phyloP scores from a whole-genome alignment of 2,113 vertebrate species.

The Nesogale talazaci region DNA sequence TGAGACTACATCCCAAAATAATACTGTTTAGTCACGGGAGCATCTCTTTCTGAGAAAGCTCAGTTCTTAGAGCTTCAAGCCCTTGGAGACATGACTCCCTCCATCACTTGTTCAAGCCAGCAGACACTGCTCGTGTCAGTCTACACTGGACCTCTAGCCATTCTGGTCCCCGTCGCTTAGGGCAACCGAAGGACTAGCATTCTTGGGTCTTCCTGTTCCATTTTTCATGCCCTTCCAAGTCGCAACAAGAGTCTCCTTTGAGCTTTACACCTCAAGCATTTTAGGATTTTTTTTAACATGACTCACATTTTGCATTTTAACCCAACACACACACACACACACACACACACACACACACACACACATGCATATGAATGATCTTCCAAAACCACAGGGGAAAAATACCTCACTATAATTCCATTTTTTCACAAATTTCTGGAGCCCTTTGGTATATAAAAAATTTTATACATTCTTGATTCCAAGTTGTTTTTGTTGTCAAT shows the following conservation, averaged over 20 bases:
- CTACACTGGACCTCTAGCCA: rapidly evolving
- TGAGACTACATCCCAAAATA: neutral
- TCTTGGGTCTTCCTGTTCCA: neutral
- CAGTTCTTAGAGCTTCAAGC: neutral
- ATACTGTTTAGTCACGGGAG: neutral
- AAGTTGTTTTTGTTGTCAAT: neutral
- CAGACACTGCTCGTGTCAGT: too few relatives aligned
- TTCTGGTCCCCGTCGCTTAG: neutral
- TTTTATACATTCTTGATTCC: neutral
- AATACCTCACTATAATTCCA: too few relatives aligned
- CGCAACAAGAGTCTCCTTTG: neutral
- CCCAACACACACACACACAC: neutral
- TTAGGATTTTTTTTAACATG: neutral
- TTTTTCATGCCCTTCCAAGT: neutral
- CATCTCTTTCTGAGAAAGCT: neutral
- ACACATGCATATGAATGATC: too few relatives aligned
- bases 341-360: neutral
- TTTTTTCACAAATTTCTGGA: too few relatives aligned
- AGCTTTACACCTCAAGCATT: neutral
- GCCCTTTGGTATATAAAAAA: neutral
- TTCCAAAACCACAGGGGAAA: too few relatives aligned
- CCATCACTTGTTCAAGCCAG: neutral
- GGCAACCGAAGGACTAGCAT: neutral
- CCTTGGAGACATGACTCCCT: neutral
- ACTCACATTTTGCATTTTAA: slow-evolving; percentile 31